Conservation (phyloP, 2,113 vertebrate genomes). For the Uria aalge region DNA sequence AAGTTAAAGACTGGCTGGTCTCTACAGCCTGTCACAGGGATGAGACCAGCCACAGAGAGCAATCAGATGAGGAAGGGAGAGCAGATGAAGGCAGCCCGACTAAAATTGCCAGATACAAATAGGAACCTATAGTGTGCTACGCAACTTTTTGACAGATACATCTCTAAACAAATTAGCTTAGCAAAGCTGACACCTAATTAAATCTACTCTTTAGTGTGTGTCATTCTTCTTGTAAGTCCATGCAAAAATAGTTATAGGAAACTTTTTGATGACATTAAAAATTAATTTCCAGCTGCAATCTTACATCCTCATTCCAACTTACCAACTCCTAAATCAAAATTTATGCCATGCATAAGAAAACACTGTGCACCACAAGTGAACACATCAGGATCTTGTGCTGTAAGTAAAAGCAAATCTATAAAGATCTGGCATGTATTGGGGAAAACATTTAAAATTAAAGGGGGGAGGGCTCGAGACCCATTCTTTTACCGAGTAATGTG, state of each 20-base stretch:
- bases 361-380: neutral
- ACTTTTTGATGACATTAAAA: neutral
- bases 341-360: neutral
- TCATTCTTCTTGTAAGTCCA: neutral
- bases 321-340: neutral
- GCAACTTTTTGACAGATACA: neutral
- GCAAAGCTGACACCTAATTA: constrained; percentile 41
- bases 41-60: neutral
- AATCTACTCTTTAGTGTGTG: neutral
- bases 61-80: constrained; percentile 16
- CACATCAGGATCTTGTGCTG: neutral
- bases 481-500: neutral
- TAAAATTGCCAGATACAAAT: neutral
- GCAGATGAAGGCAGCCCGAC: neutral
- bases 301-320: neutral
- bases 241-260: neutral
- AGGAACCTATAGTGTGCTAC: neutral
- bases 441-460: neutral
- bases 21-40: neutral
- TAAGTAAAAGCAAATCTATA: neutral
- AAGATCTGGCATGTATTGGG: neutral
- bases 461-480: neutral
- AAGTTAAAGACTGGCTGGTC: neutral
- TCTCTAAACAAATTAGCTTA: constrained; percentile 34
- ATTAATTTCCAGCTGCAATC: neutral